Evolutionary conservation across 2,797 vertebrate genomes (phyloP).

Genomic region (Urosaurus nigricauda): DNA sequence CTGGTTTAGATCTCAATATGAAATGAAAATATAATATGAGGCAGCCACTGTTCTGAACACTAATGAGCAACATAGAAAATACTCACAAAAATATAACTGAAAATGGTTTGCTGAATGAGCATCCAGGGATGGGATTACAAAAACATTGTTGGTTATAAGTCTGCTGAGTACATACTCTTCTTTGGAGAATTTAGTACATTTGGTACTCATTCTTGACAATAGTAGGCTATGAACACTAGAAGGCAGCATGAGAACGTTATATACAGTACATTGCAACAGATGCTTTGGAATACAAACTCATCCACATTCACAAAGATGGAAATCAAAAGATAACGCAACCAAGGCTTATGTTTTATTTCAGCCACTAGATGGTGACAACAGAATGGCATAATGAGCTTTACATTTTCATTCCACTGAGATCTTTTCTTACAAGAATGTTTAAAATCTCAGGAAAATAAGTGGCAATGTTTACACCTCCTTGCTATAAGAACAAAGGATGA

Average conservation of each 20-base stretch:
- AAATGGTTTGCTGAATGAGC: too few relatives aligned
- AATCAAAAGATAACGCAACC: background rate
- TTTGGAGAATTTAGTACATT: background rate
- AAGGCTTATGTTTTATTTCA: background rate
- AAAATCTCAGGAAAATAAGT: background rate
- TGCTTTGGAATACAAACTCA: background rate
- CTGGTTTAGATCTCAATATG: too few relatives aligned
- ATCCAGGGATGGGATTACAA: background rate
- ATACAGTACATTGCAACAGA: background rate
- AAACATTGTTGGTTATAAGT: background rate
- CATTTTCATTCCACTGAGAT: background rate
- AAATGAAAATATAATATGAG: too few relatives aligned
- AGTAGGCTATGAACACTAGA: constrained; percentile 21
- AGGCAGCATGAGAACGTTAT: constrained; percentile 29
- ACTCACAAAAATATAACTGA: too few relatives aligned
- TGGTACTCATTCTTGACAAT: background rate
- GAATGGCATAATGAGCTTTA: background rate
- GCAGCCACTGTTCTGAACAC: too few relatives aligned
- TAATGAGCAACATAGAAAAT: too few relatives aligned
- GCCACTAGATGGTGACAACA: constrained; percentile 25
- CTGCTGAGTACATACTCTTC: background rate
- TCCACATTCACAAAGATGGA: background rate
- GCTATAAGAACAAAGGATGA: background rate
- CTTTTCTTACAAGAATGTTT: background rate
- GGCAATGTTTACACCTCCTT: background rate